Conservation (phyloP, 2,113 vertebrate species). For the Pundamilia nyererei region DNA sequence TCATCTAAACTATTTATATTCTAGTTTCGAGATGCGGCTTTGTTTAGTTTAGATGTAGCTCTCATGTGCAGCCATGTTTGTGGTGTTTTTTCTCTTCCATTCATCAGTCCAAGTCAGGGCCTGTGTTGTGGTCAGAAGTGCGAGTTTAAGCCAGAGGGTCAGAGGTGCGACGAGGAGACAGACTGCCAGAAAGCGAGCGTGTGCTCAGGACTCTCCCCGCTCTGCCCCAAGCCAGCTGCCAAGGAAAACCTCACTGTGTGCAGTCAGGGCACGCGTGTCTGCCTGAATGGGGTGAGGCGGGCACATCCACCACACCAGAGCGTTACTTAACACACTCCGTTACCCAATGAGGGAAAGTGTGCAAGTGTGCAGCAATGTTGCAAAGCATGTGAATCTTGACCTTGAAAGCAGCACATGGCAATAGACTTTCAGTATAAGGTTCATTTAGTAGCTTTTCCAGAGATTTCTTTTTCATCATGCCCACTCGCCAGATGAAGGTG, state of each 20-base stretch:
- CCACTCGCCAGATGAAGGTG: fast-evolving
- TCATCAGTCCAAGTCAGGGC: slow-evolving; percentile 75
- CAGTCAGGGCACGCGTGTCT: slow-evolving; percentile 67
- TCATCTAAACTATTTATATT: neutral
- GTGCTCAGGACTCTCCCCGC: slow-evolving; percentile 64
- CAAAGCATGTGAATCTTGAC: neutral
- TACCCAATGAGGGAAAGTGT: neutral
- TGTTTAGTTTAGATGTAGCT: neutral
- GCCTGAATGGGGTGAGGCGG: slow-evolving; percentile 72
- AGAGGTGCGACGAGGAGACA: slow-evolving; percentile 64
- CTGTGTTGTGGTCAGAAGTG: slow-evolving; percentile 70
- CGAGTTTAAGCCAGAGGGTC: slow-evolving; percentile 39
- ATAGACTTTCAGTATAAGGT: neutral
- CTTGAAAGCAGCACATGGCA: neutral
- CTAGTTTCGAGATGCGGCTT: fast-evolving
- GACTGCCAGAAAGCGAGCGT: slow-evolving; percentile 64
- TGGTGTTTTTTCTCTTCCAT: neutral
- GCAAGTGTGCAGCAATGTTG: neutral
- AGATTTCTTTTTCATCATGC: neutral
- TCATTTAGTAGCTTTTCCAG: neutral
- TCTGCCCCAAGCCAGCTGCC: slow-evolving; percentile 57
- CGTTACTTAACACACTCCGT: neutral
- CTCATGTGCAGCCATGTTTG: neutral
- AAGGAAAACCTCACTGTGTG: slow-evolving; percentile 75
- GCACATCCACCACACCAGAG: neutral